Base-by-base conservation (phyloP, 2,888 invertebrate genomes). In the Sceliomorpha sp. region DNA sequence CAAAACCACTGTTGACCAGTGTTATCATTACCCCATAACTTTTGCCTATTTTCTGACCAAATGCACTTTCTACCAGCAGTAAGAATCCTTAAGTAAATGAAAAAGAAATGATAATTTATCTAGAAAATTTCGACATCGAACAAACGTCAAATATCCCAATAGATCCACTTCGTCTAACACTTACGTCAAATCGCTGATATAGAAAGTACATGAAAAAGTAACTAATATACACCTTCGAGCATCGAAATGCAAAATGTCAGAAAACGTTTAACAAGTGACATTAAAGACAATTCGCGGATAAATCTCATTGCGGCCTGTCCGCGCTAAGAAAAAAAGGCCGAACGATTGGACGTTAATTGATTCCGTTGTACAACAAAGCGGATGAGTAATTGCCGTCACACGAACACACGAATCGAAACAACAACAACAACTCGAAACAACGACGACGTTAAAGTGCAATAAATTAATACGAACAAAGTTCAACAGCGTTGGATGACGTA, bases 401-500 rank as follows among this genome's bases (percentile, higher is more conserved):
- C 20, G 5, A n/a, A n/a, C n/a, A n/a, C n/a, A n/a, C n/a, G n/a
- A n/a, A n/a, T n/a, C n/a, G 20, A 5, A 20, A 20, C 20, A 20
- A 20, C 20, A 20, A 20, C 5, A 5, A 20, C 20, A 20, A 20
- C 20, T 20, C 20, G 20, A 8, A 9, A 29, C 29, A 29, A n/a
- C 8, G 8, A 2, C 29, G 29, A 29, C 29, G 9, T 32, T 31
- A 51, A 60, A 60, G 44, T 17, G 29, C 36, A 29, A 44, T 60
- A 36, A 60, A 60, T 51, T 60, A 60, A 60, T 60, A 60, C 29
- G 9, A 48, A 60, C 44, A 51, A 37, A 50, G 50, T 50, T 48
- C 29, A 29, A n/a, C 29, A 8, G 5, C 5, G 20, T 4, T 20
- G 5, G 20, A 20, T 20, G 20, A 20, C 20, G 20, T 5, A 20